Percentiles rank a stretch among this genome's conserved stretches.
These are phyloP conservation scores for Phoxinus phoxinus DNA, from an alignment of 2,113 vertebrate species.

Conservation along the genomic window DNA sequence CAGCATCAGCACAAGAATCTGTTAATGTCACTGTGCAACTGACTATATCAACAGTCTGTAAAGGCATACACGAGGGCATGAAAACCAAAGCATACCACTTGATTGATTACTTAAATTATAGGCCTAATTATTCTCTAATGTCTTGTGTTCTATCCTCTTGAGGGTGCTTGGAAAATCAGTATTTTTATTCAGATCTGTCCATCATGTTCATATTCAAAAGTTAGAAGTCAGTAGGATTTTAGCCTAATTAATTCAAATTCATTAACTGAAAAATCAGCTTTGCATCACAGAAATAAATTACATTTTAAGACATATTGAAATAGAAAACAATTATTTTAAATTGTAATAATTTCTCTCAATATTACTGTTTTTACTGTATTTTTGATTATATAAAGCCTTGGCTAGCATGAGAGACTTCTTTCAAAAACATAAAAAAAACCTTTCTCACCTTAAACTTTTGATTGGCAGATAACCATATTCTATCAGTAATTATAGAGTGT, in stretches of 20 bases:
- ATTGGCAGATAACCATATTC: background rate
- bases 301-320: no score
- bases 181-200: background rate
- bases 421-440: background rate
- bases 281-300: no score
- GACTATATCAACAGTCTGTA: background rate
- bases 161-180: background rate
- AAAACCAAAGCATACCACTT: slow-evolving; percentile 29
- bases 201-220: background rate
- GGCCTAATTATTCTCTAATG: background rate
- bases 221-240: background rate
- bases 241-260: no score
- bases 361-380: background rate
- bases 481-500: background rate
- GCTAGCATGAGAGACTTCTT: background rate
- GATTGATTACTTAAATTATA: slow-evolving; percentile 2
- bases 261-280: no score
- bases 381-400: background rate
- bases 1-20: background rate
- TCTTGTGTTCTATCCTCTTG: background rate
- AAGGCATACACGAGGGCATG: slow-evolving; percentile 34
- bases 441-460: background rate
- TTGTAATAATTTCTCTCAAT: background rate
- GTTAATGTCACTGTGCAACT: slow-evolving; percentile 2
- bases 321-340: background rate